Evolutionary conservation across 2,888 invertebrate species (phyloP).

Genomic region (Agonopterix heracliana): DNA sequence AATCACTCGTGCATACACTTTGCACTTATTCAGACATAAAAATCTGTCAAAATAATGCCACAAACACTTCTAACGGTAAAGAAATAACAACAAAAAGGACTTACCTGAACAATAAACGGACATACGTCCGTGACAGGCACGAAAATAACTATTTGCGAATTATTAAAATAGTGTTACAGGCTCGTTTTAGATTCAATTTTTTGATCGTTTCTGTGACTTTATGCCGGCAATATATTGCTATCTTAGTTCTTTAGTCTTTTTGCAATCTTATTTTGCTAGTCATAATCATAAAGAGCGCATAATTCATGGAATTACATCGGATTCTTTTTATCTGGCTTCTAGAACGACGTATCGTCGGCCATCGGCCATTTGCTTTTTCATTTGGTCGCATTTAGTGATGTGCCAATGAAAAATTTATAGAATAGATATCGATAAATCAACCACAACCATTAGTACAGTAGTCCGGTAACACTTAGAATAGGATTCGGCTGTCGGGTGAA

Average conservation of each 20-base stretch:
- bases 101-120: slow-evolving; percentile 58
- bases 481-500: too few relatives aligned
- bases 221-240: slow-evolving; percentile 52
- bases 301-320: slow-evolving; percentile 77
- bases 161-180: slow-evolving; percentile 47
- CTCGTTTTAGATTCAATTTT: slow-evolving; percentile 39
- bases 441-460: slow-evolving; percentile 2
- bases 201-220: slow-evolving; percentile 39
- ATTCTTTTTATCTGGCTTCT: slow-evolving; percentile 60
- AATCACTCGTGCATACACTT: slow-evolving; percentile 20
- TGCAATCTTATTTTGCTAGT: slow-evolving; percentile 74
- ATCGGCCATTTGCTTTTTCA: slow-evolving; percentile 75
- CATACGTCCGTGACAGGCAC: slow-evolving; percentile 54
- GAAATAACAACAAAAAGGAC: slow-evolving; percentile 37
- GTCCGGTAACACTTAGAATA: too few relatives aligned
- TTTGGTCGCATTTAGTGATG: slow-evolving; percentile 36
- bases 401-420: slow-evolving; percentile 4
- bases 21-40: slow-evolving; percentile 4
- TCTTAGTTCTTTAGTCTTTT: slow-evolving; percentile 50
- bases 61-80: slow-evolving; percentile 11
- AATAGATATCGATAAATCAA: slow-evolving; percentile 9
- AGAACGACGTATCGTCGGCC: slow-evolving; percentile 58
- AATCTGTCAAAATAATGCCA: slow-evolving; percentile 5
- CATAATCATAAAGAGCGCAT: slow-evolving; percentile 77
- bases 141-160: slow-evolving; percentile 45